A percentile compares a stretch with the other conserved stretches of the same genome.
phyloP scores from a whole-genome alignment of 2,888 invertebrate species.

The Leptura quadrifasciata region DNA sequence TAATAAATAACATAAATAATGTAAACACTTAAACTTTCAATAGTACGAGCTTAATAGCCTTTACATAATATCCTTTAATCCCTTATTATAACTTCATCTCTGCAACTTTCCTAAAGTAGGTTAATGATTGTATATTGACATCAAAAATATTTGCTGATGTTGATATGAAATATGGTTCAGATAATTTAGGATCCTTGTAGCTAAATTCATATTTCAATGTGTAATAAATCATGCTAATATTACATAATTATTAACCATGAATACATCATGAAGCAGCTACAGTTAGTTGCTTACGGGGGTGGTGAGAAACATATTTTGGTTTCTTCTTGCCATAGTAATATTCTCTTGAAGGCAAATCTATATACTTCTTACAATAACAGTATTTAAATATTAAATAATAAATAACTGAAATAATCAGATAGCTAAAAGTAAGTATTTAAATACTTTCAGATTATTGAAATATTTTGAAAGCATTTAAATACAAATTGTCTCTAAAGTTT shows the following conservation, averaged over 20 bases:
- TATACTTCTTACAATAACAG: no score
- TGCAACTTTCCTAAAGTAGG: neutral
- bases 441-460: no score
- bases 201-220: conserved; percentile 3
- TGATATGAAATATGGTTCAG: conserved; percentile 1
- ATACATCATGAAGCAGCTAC: neutral
- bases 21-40: neutral
- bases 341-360: no score
- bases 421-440: no score
- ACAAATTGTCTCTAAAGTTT: no score
- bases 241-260: neutral
- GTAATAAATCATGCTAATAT: neutral
- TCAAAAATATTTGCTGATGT: neutral
- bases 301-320: neutral
- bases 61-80: neutral
- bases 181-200: neutral
- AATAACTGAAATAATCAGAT: no score
- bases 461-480: no score
- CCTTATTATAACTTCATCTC: neutral
- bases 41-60: neutral
- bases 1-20: no score
- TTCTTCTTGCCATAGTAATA: neutral
- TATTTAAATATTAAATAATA: no score
- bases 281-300: neutral
- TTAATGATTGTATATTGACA: neutral